These are phyloP conservation scores for Philonicus albiceps DNA, from an alignment of 2,888 invertebrate genomes.

Conservation along the genomic window DNA sequence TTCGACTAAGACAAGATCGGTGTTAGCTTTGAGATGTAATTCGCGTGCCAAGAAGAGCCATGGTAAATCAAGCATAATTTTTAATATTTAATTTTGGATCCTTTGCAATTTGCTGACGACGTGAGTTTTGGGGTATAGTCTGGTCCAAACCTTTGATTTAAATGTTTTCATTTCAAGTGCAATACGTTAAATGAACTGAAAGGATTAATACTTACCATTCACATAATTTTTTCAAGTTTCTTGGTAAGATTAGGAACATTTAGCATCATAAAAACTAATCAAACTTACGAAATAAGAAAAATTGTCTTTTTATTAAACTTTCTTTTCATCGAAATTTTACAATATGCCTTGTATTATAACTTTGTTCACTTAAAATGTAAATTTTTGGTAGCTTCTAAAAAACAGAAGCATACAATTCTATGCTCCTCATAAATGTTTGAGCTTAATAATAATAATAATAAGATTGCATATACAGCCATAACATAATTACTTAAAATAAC, in stretches of 20 bases:
- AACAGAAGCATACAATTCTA: constrained; percentile 1
- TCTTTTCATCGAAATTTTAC: not conserved
- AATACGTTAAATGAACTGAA: not conserved
- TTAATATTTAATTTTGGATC: too few relatives aligned
- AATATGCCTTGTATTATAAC: not conserved
- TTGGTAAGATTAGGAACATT: too few relatives aligned
- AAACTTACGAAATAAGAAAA: not conserved
- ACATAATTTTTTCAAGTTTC: not conserved
- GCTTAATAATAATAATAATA: not conserved
- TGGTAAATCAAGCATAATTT: too few relatives aligned
- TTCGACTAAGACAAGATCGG: too few relatives aligned
- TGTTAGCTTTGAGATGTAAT: too few relatives aligned
- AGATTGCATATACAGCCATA: not conserved
- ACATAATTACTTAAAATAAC: not conserved
- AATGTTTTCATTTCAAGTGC: too few relatives aligned
- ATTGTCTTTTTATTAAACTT: constrained; percentile 7
- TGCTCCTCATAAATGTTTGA: not conserved
- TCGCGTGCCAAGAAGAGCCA: too few relatives aligned
- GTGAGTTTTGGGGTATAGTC: too few relatives aligned
- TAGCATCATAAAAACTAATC: not conserved
- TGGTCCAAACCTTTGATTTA: too few relatives aligned
- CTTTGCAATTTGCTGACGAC: too few relatives aligned
- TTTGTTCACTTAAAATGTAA: not conserved
- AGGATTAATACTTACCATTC: not conserved
- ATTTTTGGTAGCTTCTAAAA: constrained; percentile 16